Base-by-base conservation (phyloP, 1,140 invertebrate species). In the Bombus consobrinus region DNA sequence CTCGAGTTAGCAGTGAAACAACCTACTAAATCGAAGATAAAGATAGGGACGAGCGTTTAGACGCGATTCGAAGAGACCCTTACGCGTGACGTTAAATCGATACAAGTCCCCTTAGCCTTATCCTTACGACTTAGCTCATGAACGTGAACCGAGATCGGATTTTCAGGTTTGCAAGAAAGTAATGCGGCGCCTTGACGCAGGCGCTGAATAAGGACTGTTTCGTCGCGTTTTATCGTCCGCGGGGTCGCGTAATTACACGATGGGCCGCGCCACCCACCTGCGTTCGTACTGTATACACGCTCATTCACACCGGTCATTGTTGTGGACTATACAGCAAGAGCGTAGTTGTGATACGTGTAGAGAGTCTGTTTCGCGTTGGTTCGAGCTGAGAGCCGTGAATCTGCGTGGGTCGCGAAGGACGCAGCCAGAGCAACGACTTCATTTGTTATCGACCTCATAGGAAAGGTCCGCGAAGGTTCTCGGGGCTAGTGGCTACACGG, bases 401-500 rank as follows among this genome's bases (percentile, higher is more conserved):
- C 57, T 71, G 85, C 85, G 85, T 86, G 85, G 85, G 85, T 74
- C 85, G 72, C 85, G 85, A 86, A 86, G 85, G 85, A 86, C 85
- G 85, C 47, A 34, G 66, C 39, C 81, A 32, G 85, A 73, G 81
- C 85, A 87, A 87, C 74, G 85, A 78, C 85, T 86, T 77, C 81
- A 62, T 86, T 83, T 53, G 72, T 86, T 86, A 86, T 86, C 85
- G 85, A 39, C 57, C 47, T 87, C 81, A 59, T 86, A 81, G 81
- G 76, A 80, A 64, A 77, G 53, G 37, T 71, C 22, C 47, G 13
- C 57, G 83, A 34, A 80, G 53, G 43, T 62, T 62, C 59, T 34
- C 2, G 47, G 12, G 39, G n/a, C 43, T 78, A 37, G 37, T 43
- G 32, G 76, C 79, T 39, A 79, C 68, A 62, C 68, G 77, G n/a